Evolutionary conservation across 1,140 invertebrate genomes (phyloP).

Genomic region (Chironomus striatipennis): DNA sequence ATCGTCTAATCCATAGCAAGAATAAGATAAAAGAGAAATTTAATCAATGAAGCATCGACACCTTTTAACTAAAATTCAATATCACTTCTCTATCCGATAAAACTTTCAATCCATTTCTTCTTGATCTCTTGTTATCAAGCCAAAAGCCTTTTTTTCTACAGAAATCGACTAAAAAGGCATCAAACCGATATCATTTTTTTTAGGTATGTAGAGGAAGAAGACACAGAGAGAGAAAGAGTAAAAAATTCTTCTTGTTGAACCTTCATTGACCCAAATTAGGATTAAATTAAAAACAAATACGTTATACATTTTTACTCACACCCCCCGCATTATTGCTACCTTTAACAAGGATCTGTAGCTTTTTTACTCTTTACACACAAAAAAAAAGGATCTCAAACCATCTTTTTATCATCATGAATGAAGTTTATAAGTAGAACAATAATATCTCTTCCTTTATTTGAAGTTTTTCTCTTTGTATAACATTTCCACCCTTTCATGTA

Average conservation of each 20-base stretch:
- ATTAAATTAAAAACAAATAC: constrained; percentile 24
- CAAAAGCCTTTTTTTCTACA: too few relatives aligned
- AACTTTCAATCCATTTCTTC: too few relatives aligned
- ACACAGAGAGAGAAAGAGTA: too few relatives aligned
- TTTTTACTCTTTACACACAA: not conserved
- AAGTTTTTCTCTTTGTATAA: too few relatives aligned
- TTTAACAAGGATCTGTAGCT: constrained; percentile 6
- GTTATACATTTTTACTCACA: not conserved
- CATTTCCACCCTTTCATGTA: too few relatives aligned
- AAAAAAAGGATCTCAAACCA: not conserved
- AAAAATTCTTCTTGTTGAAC: not conserved
- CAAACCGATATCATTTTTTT: not conserved
- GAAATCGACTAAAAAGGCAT: not conserved
- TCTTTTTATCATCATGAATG: not conserved
- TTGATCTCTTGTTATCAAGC: too few relatives aligned
- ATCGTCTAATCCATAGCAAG: too few relatives aligned
- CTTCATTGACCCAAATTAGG: constrained; percentile 17
- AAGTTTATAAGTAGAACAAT: not conserved
- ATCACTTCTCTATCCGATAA: too few relatives aligned
- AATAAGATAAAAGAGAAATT: too few relatives aligned
- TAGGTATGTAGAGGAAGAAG: not conserved
- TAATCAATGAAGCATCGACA: too few relatives aligned
- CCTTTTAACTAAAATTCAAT: too few relatives aligned
- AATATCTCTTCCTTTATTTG: too few relatives aligned
- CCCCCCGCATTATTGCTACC: not conserved